Evolutionary conservation across 2,888 invertebrate species (phyloP), one percentile per base, ranked within the genome.

Genomic region (Sinelater perroti): DNA sequence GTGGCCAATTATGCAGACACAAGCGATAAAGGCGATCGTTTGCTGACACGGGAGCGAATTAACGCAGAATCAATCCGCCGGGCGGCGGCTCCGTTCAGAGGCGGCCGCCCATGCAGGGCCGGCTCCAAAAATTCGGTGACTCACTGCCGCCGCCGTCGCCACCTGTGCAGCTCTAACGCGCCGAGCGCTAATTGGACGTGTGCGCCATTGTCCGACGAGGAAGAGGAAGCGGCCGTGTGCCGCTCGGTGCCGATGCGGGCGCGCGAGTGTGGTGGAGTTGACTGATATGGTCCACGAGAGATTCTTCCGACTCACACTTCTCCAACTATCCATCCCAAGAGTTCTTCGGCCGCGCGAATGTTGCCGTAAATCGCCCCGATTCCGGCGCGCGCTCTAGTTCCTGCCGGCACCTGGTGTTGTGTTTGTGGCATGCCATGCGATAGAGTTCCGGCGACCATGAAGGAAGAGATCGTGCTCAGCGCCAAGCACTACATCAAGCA

Each of bases 401-500:
- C 44, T 36, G 35, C 44, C 51, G 44, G 45, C 44, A 47, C n/a
- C 13, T 24, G 10, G 21, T 11, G 8, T 10, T 4, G 31, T 45
- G 44, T 33, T n/a, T 33, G 51, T 30, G 51, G 20, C 16, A 14
- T 51, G 31, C 44, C 33, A 8, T 49, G 18, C 16, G 45, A 28
- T 20, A 38, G 38, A 14, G 21, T 10, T 18, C 18, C 42, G 11
- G 52, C 49, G 28, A 57, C 55, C 45, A 69, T 68, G 65, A 72
- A 71, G 68, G 72, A 73, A 54, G 69, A 69, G 46, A 64, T 72
- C 45, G 65, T 74, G 33, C 67, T 66, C 17, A 73, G 69, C 65
- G 74, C 73, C 16, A 75, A 75, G 54, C 69, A 69, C 57, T 75
- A 71, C 42, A 64, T 74, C 33, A 74, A 71, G 44, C 61, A 60